Evolutionary conservation across 2,797 vertebrate species (phyloP).

Genomic region (Poliocrania exsul): DNA sequence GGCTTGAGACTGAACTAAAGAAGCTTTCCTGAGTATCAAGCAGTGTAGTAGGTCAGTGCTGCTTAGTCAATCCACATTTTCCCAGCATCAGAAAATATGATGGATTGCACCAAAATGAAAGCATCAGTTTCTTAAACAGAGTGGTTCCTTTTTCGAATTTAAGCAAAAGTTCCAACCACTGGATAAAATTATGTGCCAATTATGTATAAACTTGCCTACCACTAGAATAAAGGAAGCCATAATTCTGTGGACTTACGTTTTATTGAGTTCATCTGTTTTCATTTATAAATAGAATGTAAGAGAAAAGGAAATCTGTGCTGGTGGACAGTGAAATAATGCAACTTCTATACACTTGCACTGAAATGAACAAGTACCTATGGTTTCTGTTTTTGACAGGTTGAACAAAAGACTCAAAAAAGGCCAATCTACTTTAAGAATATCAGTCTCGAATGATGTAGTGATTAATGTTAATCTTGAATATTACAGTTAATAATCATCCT

Average conservation of each 20-base stretch:
- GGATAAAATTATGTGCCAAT: constrained; percentile 76
- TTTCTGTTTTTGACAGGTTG: constrained; percentile 1
- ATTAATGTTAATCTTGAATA: neutral
- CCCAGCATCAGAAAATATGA: constrained; percentile 28
- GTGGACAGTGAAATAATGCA: constrained; percentile 58
- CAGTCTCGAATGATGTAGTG: neutral
- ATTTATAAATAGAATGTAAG: constrained; percentile 70
- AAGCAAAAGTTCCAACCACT: constrained; percentile 63
- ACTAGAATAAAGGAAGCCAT: constrained; percentile 74
- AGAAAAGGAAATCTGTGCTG: constrained; percentile 40
- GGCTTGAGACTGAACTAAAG: neutral
- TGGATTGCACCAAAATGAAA: constrained; percentile 63
- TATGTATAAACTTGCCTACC: constrained; percentile 73
- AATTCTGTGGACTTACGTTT: constrained; percentile 68
- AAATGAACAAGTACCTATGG: constrained; percentile 27
- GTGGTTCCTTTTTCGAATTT: constrained; percentile 62
- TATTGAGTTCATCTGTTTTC: constrained; percentile 79
- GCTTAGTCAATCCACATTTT: neutral
- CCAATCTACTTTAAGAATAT: neutral
- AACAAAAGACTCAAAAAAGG: constrained; percentile 25
- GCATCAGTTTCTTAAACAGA: constrained; percentile 64
- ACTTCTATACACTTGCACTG: constrained; percentile 43
- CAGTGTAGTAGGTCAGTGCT: neutral
- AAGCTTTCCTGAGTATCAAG: neutral
- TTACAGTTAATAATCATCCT: neutral